These are phyloP conservation scores for Eidolon dupreanum DNA, from an alignment of 2,797 vertebrate genomes.

Conservation along the genomic window DNA sequence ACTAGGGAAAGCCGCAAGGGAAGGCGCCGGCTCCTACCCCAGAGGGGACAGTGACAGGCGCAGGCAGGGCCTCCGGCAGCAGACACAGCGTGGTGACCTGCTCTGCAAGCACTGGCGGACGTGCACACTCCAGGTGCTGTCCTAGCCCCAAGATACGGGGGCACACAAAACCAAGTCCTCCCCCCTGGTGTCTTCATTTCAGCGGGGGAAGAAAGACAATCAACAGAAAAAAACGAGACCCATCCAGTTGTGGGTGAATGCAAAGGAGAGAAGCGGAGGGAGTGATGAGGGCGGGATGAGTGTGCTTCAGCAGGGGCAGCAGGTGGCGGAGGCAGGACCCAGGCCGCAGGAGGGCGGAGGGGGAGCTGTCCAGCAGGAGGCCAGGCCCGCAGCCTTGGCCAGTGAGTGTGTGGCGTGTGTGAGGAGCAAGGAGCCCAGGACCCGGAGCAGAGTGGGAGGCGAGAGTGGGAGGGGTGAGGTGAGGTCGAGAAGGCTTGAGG, in stretches of 20 bases:
- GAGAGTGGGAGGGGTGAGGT: fast-evolving
- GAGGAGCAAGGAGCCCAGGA: not conserved
- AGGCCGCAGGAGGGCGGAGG: not conserved
- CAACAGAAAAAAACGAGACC: not conserved
- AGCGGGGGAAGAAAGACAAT: not conserved
- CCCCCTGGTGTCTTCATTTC: fast-evolving
- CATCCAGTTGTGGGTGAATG: fast-evolving
- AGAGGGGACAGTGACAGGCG: not conserved
- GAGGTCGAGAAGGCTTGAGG: not conserved
- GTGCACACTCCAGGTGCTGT: not conserved
- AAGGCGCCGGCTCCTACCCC: not conserved
- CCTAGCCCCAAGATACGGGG: not conserved
- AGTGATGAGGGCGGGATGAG: not conserved
- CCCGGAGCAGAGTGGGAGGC: fast-evolving
- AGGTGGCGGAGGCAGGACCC: fast-evolving
- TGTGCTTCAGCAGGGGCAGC: fast-evolving
- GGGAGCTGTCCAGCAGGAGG: not conserved
- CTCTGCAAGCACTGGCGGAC: fast-evolving
- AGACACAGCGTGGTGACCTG: fast-evolving
- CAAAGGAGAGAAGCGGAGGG: not conserved
- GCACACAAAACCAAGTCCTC: not conserved
- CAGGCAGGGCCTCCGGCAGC: not conserved
- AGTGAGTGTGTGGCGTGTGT: fast-evolving
- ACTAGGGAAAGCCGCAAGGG: not conserved
- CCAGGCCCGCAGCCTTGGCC: fast-evolving